Evolutionary conservation across 2,888 invertebrate genomes (phyloP), one percentile per base, ranked within the genome.

Genomic region (Cephalotes varians): DNA sequence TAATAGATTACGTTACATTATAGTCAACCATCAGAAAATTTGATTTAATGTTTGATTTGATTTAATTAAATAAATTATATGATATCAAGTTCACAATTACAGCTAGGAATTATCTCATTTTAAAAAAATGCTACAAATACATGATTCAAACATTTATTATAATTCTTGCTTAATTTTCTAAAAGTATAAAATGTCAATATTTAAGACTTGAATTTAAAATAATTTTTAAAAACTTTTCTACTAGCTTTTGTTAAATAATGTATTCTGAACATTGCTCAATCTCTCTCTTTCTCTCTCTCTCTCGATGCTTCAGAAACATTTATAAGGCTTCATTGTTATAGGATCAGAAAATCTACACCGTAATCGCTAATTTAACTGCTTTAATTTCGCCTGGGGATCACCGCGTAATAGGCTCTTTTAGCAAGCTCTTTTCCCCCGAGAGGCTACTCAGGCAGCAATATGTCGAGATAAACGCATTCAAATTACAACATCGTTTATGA

Each of bases 371-470:
- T 69, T 77, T 77, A 21, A 56, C 40, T 21, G 54, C 21, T 67
- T 77, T 77, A 77, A 56, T 77, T 77, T 77, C 67, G 69, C n/a
- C 31, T 31, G 47, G 69, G 77, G 54, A 77, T 77, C 54, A 69
- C 18, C 77, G 31, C 69, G 21, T 69, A 77, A 69, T 77, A 56
- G 54, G 21, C 21, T 67, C 77, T 77, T 69, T 77, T 44, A 77
- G 69, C 77, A 18, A 69, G 69, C 54, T n/a, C n/a, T 56, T 25
- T 40, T 28, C 37, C 51, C 54, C 18, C 44, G 69, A 28, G 54
- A 54, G 21, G 21, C 76, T 18, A 31, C 64, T 74, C 49, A 40
- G 65, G 40, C 37, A 67, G 69, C 51, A 69, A 77, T 77, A 77
- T 56, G 54, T 69, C 54, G 69, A 54, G 54, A 9, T 77, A 77